These are phyloP conservation scores for Zhengitettix transpicula DNA, from an alignment of 2,888 invertebrate species.

Conservation along the genomic window DNA sequence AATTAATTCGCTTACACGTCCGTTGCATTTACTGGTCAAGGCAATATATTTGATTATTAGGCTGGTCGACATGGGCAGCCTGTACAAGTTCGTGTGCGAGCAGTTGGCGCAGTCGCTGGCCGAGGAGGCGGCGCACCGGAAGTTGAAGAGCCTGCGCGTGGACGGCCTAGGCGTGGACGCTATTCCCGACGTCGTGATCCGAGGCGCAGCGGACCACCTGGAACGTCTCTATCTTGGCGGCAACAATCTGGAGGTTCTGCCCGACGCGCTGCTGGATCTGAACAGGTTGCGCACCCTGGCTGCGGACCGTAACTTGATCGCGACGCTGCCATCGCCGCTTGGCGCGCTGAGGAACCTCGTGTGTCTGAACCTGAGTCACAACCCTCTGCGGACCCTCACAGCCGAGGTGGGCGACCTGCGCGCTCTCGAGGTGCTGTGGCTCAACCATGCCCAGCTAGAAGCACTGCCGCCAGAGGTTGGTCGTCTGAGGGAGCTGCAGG, in stretches of 20 bases:
- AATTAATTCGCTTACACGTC: no score
- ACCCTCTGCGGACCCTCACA: slow-evolving; percentile 38
- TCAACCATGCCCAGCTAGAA: slow-evolving; percentile 38
- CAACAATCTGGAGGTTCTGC: slow-evolving; percentile 39
- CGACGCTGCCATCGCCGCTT: slow-evolving; percentile 39
- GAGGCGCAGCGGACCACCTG: slow-evolving; percentile 31
- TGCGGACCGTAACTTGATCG: slow-evolving; percentile 46
- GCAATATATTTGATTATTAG: no score
- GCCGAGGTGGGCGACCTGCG: slow-evolving; percentile 41
- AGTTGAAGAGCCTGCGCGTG: slow-evolving; percentile 39
- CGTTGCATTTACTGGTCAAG: no score
- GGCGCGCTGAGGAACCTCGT: slow-evolving; percentile 39
- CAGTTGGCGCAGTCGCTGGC: slow-evolving; percentile 49
- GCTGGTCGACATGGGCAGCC: slow-evolving; percentile 13
- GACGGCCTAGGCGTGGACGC: slow-evolving; percentile 45
- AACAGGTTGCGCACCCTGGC: slow-evolving; percentile 41
- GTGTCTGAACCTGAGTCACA: slow-evolving; percentile 48
- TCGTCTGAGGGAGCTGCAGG: slow-evolving; percentile 39
- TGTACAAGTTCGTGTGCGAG: slow-evolving; percentile 49
- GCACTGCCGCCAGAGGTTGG: slow-evolving; percentile 43
- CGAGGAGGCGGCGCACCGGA: slow-evolving; percentile 42
- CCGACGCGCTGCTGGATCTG: slow-evolving; percentile 33
- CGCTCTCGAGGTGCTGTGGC: slow-evolving; percentile 47
- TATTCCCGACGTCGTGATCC: slow-evolving; percentile 38
- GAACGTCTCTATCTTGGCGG: slow-evolving; percentile 44